Evolutionary conservation across 2,797 vertebrate species (phyloP).

Genomic region (Taeniopygia guttata): DNA sequence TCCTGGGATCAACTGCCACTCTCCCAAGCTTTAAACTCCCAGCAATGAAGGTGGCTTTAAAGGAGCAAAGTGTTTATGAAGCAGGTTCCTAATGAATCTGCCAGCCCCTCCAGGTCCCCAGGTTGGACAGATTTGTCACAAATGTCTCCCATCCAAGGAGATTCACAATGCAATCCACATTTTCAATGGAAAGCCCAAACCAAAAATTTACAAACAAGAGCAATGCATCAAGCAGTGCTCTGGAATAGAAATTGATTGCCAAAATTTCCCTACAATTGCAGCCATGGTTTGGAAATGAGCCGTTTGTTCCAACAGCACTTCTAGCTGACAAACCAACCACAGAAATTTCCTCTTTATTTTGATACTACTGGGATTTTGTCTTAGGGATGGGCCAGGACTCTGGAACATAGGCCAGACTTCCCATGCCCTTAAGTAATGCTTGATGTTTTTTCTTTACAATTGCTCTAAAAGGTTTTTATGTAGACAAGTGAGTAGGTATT

Average conservation of each 20-base stretch:
- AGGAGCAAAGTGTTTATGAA: not conserved
- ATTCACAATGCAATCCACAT: not conserved
- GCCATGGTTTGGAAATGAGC: not conserved
- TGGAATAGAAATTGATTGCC: not conserved
- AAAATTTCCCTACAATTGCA: not conserved
- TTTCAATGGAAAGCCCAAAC: not conserved
- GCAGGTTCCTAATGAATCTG: not conserved
- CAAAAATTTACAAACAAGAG: not conserved
- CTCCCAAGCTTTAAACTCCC: not conserved
- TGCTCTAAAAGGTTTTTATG: not conserved
- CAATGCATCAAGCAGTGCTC: not conserved
- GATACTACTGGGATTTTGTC: not conserved
- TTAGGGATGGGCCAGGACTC: not conserved
- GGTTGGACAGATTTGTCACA: not conserved
- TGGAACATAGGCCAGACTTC: not conserved
- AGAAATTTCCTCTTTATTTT: not conserved
- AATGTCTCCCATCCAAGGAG: not conserved
- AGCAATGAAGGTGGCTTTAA: not conserved
- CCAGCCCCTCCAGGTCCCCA: not conserved
- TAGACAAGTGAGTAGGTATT: not conserved
- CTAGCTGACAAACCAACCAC: not conserved
- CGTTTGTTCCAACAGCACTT: not conserved
- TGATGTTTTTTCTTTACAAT: not conserved
- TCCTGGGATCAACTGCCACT: not conserved
- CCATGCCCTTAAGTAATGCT: not conserved